Evolutionary conservation across 1,140 invertebrate genomes (phyloP).

Genomic region (Drosophila seguyi): DNA sequence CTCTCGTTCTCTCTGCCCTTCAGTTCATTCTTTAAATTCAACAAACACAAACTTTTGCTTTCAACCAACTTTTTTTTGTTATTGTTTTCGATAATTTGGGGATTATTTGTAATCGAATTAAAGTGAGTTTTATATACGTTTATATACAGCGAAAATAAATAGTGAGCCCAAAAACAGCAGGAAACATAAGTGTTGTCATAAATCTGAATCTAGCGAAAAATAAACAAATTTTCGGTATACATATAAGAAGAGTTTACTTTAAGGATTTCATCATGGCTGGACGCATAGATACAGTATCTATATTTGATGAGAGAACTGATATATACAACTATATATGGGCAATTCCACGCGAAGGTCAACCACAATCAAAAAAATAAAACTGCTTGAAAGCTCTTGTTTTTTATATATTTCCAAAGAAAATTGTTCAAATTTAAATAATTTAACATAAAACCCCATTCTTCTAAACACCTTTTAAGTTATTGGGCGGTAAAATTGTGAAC

Average conservation of each 20-base stretch:
- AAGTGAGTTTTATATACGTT: slow-evolving; percentile 70
- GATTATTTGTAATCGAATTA: slow-evolving; percentile 51
- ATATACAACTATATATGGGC: no score
- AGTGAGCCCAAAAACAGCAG: slow-evolving; percentile 54
- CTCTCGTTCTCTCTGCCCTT: slow-evolving; percentile 35
- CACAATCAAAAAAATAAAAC: no score
- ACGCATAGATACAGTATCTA: not conserved
- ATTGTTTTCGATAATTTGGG: slow-evolving; percentile 57
- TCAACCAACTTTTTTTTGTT: slow-evolving; percentile 69
- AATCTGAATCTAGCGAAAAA: slow-evolving; percentile 66
- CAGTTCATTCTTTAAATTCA: slow-evolving; percentile 43
- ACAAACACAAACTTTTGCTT: slow-evolving; percentile 42
- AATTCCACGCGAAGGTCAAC: no score
- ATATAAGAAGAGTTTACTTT: slow-evolving; percentile 29
- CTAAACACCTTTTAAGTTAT: no score
- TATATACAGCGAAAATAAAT: slow-evolving; percentile 67
- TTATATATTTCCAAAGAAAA: no score
- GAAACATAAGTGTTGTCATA: slow-evolving; percentile 52
- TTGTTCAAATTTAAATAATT: no score
- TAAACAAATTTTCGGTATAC: slow-evolving; percentile 79
- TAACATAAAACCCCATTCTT: no score
- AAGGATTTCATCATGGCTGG: not conserved
- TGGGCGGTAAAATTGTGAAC: no score
- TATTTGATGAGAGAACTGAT: no score
- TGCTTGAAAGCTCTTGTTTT: no score